Evolutionary conservation across 2,113 vertebrate species (phyloP).

Genomic region (Suncus etruscus): DNA sequence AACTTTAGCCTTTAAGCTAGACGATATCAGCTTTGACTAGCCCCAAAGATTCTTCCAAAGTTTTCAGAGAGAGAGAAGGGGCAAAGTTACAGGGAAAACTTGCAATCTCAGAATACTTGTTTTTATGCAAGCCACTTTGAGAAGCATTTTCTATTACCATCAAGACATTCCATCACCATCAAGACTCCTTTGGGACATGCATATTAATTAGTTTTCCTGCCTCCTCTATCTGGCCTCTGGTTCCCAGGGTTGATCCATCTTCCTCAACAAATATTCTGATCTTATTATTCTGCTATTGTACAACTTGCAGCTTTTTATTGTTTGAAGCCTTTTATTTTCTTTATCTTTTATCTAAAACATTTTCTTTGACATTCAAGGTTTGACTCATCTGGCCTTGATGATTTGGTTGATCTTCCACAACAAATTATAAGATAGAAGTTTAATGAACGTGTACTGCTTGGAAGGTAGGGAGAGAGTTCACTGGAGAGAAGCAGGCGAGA

Average conservation of each 20-base stretch:
- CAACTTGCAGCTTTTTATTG: background rate
- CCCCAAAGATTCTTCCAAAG: too few species aligned
- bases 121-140: constrained; percentile 16
- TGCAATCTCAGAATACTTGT: too few species aligned
- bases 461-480: too few species aligned
- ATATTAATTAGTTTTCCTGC: constrained; percentile 1
- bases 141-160: constrained; percentile 39
- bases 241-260: background rate
- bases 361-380: background rate
- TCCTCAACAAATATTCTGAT: constrained; percentile 4
- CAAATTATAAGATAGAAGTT: background rate
- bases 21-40: too few species aligned
- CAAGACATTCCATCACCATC: constrained; percentile 34
- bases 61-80: too few species aligned
- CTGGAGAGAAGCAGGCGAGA: too few species aligned
- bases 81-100: too few species aligned
- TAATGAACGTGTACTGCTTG: background rate
- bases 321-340: background rate
- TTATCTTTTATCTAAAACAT: background rate
- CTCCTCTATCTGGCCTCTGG: background rate
- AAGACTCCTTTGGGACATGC: background rate
- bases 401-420: constrained; percentile 7
- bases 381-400: background rate
- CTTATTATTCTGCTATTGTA: background rate
- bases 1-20: too few species aligned